Evolutionary conservation across 1,140 invertebrate genomes (phyloP).

Genomic region (Galendromus occidentalis): DNA sequence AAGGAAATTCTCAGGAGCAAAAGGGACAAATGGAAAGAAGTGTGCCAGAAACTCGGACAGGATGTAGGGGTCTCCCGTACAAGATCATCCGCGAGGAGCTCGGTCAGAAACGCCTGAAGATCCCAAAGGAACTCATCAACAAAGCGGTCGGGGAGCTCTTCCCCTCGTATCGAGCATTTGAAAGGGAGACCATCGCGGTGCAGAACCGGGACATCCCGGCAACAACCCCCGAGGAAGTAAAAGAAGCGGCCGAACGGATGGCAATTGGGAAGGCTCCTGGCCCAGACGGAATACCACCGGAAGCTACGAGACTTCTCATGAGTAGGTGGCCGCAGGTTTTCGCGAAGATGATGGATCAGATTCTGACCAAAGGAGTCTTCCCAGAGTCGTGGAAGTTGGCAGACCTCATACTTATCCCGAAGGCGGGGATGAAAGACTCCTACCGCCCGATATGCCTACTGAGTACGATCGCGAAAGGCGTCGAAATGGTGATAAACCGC

Average conservation of each 20-base stretch:
- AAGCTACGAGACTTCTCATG: background rate
- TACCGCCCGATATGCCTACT: no score
- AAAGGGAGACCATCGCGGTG: background rate
- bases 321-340: background rate
- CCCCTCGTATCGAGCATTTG: background rate
- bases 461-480: no score
- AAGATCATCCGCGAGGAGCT: background rate
- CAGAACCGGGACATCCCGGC: background rate
- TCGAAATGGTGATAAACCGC: no score
- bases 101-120: background rate
- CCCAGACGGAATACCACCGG: background rate
- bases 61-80: background rate
- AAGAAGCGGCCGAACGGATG: background rate
- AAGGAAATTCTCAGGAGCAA: background rate
- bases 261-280: background rate
- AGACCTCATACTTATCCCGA: background rate
- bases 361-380: background rate
- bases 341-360: background rate
- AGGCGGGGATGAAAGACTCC: background rate
- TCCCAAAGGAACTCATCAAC: background rate
- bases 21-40: background rate
- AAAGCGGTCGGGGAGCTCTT: background rate
- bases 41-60: background rate
- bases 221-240: background rate
- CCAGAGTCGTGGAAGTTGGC: background rate